These are phyloP conservation scores for Monochamus alternatus DNA, from an alignment of 2,888 invertebrate genomes.

Conservation along the genomic window DNA sequence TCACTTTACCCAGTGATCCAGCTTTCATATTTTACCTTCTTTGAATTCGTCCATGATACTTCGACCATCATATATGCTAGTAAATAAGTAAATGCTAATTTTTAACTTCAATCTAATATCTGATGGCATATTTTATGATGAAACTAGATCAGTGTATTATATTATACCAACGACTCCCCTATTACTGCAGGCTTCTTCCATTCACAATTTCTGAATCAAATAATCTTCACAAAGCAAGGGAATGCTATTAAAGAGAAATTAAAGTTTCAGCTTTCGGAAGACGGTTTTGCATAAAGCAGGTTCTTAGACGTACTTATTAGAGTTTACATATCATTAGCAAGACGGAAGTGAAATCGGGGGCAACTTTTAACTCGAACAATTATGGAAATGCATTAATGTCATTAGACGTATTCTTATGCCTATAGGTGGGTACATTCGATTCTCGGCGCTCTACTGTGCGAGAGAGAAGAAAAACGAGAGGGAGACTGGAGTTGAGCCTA, in stretches of 20 bases:
- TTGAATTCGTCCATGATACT: too few relatives aligned
- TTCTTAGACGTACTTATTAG: conserved; percentile 44
- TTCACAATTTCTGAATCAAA: conserved; percentile 26
- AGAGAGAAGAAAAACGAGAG: background rate
- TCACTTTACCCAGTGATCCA: too few relatives aligned
- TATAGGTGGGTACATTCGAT: conserved; percentile 4
- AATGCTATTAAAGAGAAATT: conserved; percentile 47
- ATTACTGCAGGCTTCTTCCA: too few relatives aligned
- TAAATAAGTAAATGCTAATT: too few relatives aligned
- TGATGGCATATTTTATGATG: too few relatives aligned
- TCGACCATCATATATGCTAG: too few relatives aligned
- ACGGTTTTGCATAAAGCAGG: conserved; percentile 51
- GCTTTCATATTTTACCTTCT: too few relatives aligned
- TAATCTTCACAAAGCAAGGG: conserved; percentile 27
- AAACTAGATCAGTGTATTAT: too few relatives aligned
- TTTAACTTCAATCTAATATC: too few relatives aligned
- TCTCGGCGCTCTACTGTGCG: too few relatives aligned
- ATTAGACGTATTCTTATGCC: conserved; percentile 7
- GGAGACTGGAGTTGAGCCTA: background rate
- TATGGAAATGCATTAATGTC: conserved; percentile 17
- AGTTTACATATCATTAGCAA: conserved; percentile 54
- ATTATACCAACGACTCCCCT: too few relatives aligned
- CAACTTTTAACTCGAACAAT: conserved; percentile 16
- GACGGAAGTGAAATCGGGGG: conserved; percentile 2
- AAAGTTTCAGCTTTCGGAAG: conserved; percentile 45